These are phyloP conservation scores for Orientallactaga sibirica DNA, from an alignment of 2,797 vertebrate genomes.

Conservation along the genomic window DNA sequence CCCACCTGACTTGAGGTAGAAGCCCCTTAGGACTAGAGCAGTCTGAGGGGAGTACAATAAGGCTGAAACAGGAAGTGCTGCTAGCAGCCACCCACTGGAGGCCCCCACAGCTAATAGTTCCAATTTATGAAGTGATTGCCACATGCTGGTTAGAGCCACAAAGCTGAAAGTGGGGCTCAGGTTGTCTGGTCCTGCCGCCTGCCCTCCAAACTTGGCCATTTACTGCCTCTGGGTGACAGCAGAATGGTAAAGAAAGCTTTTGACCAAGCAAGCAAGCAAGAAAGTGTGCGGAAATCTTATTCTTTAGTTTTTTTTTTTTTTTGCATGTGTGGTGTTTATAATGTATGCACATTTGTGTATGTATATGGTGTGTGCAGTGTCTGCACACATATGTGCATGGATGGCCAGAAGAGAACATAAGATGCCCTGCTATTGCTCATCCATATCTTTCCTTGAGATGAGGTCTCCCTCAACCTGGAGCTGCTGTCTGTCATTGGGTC, in stretches of 20 bases:
- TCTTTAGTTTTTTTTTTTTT: background rate
- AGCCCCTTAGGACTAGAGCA: background rate
- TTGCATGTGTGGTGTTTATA: no score
- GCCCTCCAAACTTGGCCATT: background rate
- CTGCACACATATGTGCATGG: no score
- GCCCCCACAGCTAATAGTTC: background rate
- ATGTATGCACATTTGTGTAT: no score
- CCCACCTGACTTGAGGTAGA: background rate
- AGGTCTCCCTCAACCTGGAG: no score
- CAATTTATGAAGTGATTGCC: background rate
- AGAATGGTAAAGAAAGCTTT: background rate
- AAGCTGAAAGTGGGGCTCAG: background rate
- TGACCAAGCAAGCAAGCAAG: conserved; percentile 3
- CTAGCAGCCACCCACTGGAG: background rate
- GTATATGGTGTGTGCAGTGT: no score
- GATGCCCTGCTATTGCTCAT: no score
- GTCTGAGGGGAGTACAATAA: background rate
- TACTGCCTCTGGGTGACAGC: background rate
- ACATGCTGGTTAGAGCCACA: background rate
- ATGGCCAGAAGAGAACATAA: no score
- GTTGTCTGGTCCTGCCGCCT: background rate
- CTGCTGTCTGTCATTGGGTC: no score
- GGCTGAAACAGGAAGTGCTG: background rate
- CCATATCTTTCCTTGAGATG: no score
- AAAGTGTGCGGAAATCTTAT: background rate